Base-by-base conservation (phyloP, 2,888 invertebrate genomes). In the Leucophenga montana region DNA sequence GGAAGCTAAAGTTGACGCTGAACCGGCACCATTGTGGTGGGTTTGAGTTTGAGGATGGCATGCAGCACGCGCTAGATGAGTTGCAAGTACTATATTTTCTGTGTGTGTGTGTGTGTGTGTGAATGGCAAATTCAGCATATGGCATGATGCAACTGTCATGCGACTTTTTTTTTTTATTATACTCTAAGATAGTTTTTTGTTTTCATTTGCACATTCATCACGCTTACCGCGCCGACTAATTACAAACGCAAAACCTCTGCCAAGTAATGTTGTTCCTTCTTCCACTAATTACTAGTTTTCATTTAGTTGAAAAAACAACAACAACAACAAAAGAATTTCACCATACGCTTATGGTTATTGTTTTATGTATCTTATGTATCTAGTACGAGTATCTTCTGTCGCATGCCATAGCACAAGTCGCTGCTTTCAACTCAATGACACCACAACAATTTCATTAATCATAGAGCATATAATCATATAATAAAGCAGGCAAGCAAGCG, bases 361-460 rank as follows among this genome's bases (percentile, higher is more conserved):
- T 27, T 50, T 53, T 16, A 6, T 53, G n/a, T 56, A 11, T 16
- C 39, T 5, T 11, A 39, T 11, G 39, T 33, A 33, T 33, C 33
- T 33, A 5, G 4, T 33, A 5, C 33, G 3, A n/a, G n/a, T n/a
- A n/a, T 33, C 8, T 33, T 50, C 39, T 56, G 56, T 39, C 56
- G 66, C 56, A 56, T 66, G 66, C 66, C 56, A 16, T 14, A 9
- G 50, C 65, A 50, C 48, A 65, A 20, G 48, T 13, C 61, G 33
- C 50, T 48, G 48, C 62, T 44, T 62, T 57, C 27, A 33, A 33
- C 44, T 73, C 82, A 81, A 79, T 82, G 81, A 82, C 81, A 82
- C 79, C 61, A 50, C 72, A 67, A 77, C 83, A 82, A 82, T 82
- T 82, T 82, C 75, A 76, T 77, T 78, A 82, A 77, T 78, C 83